phyloP scores from a whole-genome alignment of 2,113 vertebrate species.

The Dicerorhinus sumatrensis region DNA sequence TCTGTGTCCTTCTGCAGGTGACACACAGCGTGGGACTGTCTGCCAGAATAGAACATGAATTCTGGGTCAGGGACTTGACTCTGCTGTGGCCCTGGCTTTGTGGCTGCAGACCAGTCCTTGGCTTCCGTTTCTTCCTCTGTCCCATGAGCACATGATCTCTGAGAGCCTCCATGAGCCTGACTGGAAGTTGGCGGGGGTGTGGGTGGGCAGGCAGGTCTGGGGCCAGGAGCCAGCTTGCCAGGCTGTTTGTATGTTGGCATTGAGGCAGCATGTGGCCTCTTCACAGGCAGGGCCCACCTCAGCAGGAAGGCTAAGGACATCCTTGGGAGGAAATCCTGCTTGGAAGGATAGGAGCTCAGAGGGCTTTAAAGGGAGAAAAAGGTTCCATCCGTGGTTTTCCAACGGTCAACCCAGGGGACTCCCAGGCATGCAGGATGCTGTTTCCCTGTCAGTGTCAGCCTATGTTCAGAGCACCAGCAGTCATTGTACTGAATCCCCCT shows the following conservation, averaged over 20 bases:
- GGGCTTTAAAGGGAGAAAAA: background rate
- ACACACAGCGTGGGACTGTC: background rate
- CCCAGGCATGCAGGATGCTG: background rate
- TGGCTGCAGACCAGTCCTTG: background rate
- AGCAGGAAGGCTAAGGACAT: background rate
- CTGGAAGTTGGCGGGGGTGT: background rate
- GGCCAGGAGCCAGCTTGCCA: background rate
- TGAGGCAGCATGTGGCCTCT: background rate
- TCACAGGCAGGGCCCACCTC: background rate
- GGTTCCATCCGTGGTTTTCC: background rate
- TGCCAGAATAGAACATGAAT: background rate
- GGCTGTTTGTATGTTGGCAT: background rate
- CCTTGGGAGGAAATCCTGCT: background rate
- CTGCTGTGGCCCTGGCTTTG: accelerated
- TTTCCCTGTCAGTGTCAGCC: background rate
- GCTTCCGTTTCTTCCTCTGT: background rate
- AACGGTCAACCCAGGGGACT: background rate
- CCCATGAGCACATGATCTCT: background rate
- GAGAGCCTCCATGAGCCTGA: background rate
- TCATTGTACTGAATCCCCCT: background rate
- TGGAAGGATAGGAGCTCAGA: background rate
- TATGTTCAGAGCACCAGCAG: background rate
- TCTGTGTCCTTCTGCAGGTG: background rate
- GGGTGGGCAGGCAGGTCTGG: background rate
- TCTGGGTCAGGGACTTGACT: background rate